Percentiles rank a stretch among this genome's conserved stretches.
Conservation (phyloP, 2,888 invertebrate species). For the Alloplasta piceator region DNA sequence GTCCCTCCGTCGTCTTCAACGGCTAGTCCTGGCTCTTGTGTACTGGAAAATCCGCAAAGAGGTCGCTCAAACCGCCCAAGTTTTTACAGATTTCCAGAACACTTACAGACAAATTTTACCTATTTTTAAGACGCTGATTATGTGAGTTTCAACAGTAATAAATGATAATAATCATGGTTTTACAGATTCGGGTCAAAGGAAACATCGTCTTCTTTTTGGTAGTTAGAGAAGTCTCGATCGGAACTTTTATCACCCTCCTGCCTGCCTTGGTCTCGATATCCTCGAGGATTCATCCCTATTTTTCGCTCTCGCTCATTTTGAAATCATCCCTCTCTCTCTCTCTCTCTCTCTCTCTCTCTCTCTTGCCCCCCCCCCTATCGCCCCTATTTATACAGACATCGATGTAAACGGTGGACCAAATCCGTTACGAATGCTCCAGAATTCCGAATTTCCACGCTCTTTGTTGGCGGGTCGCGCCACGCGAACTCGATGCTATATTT, state of each 20-base stretch:
- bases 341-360: conserved; percentile 36
- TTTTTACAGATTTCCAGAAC: not conserved
- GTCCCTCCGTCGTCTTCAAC: conserved; percentile 23
- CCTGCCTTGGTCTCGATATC: conserved; percentile 46
- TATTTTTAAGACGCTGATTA: no score
- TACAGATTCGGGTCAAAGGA: not conserved
- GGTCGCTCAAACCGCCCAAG: conserved; percentile 28
- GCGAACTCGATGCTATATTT: conserved; percentile 76
- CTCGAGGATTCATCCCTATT: conserved; percentile 27
- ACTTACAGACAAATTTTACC: not conserved
- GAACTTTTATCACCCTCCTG: conserved; percentile 3
- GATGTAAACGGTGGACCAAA: conserved; percentile 37
- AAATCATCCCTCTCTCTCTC: no score
- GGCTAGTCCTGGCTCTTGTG: conserved; percentile 41
- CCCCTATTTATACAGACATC: conserved; percentile 18
- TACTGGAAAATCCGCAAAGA: conserved; percentile 13
- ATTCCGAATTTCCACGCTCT: conserved; percentile 79
- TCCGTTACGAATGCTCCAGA: conserved; percentile 73
- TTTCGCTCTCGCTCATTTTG: conserved; percentile 34
- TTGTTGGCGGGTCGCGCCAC: conserved; percentile 73
- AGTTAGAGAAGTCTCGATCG: not conserved
- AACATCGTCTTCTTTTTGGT: conserved; percentile 12
- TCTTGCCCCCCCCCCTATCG: conserved; percentile 15
- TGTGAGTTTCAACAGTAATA: not conserved
- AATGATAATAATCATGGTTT: conserved; percentile 37